Evolutionary conservation across 2,113 vertebrate genomes (phyloP).

Genomic region (Zosterops japonicus): DNA sequence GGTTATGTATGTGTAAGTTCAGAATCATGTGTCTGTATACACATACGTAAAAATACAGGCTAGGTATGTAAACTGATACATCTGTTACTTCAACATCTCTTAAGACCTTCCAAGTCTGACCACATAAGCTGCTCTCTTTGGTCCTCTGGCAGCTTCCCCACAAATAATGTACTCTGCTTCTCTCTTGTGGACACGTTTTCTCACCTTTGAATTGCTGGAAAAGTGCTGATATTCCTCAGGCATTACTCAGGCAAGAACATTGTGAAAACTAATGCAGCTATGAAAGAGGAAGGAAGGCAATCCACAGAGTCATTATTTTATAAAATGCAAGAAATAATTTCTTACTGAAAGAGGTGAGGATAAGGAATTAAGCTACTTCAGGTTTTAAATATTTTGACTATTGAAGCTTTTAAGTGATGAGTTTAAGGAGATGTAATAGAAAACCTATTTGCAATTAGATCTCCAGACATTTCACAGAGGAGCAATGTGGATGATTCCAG

Average conservation of each 20-base stretch:
- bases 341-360: background rate
- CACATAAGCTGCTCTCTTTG: background rate
- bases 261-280: background rate
- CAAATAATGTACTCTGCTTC: accelerated
- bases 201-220: background rate
- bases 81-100: background rate
- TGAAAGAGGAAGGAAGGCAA: background rate
- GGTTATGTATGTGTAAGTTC: background rate
- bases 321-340: background rate
- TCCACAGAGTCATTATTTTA: background rate
- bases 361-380: background rate
- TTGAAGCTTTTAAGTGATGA: background rate
- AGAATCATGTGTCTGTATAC: background rate
- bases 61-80: background rate
- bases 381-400: background rate
- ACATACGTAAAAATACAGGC: background rate
- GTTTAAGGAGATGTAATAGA: background rate
- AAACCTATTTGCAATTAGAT: background rate
- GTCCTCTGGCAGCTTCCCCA: background rate
- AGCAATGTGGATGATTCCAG: background rate
- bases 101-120: background rate
- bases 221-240: background rate
- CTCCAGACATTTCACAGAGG: background rate
- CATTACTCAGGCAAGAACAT: background rate
- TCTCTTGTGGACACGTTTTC: background rate